Evolutionary conservation across 2,113 vertebrate species (phyloP).

Genomic region (Notarius lentiginosus): DNA sequence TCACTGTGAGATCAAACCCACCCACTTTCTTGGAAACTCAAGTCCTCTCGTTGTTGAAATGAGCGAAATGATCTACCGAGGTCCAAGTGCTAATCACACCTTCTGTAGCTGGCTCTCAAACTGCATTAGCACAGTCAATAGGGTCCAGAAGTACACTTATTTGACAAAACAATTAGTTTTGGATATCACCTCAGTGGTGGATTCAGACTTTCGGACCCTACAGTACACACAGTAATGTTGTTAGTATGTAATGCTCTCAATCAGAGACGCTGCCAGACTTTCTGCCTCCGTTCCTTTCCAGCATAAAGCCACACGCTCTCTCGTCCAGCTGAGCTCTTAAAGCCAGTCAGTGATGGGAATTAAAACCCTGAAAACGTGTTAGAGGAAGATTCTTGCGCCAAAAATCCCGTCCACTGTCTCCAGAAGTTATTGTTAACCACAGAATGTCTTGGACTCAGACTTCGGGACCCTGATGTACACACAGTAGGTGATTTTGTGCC

Average conservation of each 20-base stretch:
- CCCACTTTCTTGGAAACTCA: conserved; percentile 12
- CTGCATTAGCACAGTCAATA: conserved; percentile 22
- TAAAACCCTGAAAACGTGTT: conserved; percentile 26
- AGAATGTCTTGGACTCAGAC: neutral
- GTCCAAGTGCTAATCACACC: conserved; percentile 17
- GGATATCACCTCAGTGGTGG: conserved; percentile 8
- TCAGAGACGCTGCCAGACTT: conserved; percentile 36
- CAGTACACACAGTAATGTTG: conserved; percentile 20
- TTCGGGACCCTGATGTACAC: neutral
- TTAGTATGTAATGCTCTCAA: conserved; percentile 24
- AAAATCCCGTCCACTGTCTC: conserved; percentile 3
- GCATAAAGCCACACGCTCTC: conserved; percentile 13
- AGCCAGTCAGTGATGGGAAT: conserved; percentile 15
- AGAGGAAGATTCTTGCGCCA: neutral
- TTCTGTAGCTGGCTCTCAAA: conserved; percentile 12
- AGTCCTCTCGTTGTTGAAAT: neutral
- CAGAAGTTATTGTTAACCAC: conserved; percentile 1
- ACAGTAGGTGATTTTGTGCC: neutral
- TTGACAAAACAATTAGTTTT: conserved; percentile 36
- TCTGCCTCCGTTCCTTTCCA: conserved; percentile 30
- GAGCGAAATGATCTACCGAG: conserved; percentile 7
- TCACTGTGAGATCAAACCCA: neutral
- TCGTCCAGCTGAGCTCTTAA: conserved; percentile 24
- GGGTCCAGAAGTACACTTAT: conserved; percentile 30
- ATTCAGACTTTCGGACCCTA: conserved; percentile 28